Evolutionary conservation across 2,888 invertebrate genomes (phyloP), one percentile per base, ranked within the genome.

Genomic region (Drosophila aldrichi): DNA sequence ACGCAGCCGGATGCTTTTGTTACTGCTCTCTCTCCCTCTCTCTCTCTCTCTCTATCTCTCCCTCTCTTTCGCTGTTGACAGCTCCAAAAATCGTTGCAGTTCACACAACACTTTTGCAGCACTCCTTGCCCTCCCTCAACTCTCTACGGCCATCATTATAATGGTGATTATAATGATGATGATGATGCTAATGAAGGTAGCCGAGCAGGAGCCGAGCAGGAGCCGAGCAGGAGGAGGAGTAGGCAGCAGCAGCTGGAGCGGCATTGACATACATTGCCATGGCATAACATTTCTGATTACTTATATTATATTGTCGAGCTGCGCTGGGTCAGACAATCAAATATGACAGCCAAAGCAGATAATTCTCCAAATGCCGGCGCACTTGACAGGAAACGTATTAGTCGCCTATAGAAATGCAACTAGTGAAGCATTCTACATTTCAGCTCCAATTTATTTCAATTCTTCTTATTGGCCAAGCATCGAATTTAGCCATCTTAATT

Each of bases 51-150:
- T n/a, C n/a, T n/a, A n/a, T 29, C 29, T 7, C 29, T 3, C 29
- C 1, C 29, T 6, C 8, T 29, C 29, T 8, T 2, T 20, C 71
- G 52, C 68, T 55, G 68, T 46, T 73, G 82, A 66, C 67, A 79
- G 77, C 74, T 79, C 70, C 90, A 71, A 89, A 84, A 89, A 84
- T 79, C 86, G 88, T 88, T 89, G 79, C 75, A 81, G 84, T 71
- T 84, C 89, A 81, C 88, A 89, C 89, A 84, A 87, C 88, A 87
- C 85, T 78, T 10, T 10, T 10, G 32, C 9, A 10, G 32, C 32
- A 10, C 32, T 32, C 1, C 32, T 6, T 9, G 9, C 32, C 29
- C 32, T 32, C 32, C 32, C 3, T 32, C 32, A 29, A 7, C 36
- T 6, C 36, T 14, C 22, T 25, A 14, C 3, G 18, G 29, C 29